Base-by-base conservation (phyloP, 1,140 invertebrate genomes). In the Drepana arcuata region DNA sequence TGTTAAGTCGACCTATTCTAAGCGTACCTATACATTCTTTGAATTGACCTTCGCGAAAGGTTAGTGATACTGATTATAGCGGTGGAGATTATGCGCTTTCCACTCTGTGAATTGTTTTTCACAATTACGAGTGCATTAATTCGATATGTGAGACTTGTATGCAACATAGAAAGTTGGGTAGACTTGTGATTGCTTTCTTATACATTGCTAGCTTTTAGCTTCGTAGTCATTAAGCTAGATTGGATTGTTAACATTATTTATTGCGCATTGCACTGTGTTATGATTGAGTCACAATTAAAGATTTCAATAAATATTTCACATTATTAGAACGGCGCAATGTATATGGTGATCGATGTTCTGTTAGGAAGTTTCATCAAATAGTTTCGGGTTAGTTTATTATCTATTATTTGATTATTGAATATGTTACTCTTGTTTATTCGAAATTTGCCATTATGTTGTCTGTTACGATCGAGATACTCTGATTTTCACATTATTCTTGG, bases 1-100 rank as follows among this genome's bases (percentile, higher is more conserved):
- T 62, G 46, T 71, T 78, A 68, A 72, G 69, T 77, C 67, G 44
- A 61, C 58, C 61, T 72, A 69, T 75, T 65, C 50, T 77, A 74
- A 77, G 70, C 62, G 59, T 78, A 81, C 69, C 74, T 75, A 77
- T 75, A 81, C 77, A 81, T 81, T 81, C 77, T 81, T 79, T 75
- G 48, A 58, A 81, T 81, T 81, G 74, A 81, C 77, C 77, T 81
- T 81, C 70, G 55, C 35, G 74, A 59, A 78, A 81, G 77, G 77
- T 81, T 81, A 81, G 77, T 81, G 77, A 81, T 81, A 81, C 61
- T 77, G 70, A 55, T 70, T 70, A 70, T 63, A 69, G 63, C 71
- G 67, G 58, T 59, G 48, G 58, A 64, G 53, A 56, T 62, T 56
- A 50, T 52, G 62, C 50, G 57, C 63, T 66, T 67, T 41, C 58